Conservation (phyloP, 2,797 vertebrate genomes). For the Malacoraja senta region DNA sequence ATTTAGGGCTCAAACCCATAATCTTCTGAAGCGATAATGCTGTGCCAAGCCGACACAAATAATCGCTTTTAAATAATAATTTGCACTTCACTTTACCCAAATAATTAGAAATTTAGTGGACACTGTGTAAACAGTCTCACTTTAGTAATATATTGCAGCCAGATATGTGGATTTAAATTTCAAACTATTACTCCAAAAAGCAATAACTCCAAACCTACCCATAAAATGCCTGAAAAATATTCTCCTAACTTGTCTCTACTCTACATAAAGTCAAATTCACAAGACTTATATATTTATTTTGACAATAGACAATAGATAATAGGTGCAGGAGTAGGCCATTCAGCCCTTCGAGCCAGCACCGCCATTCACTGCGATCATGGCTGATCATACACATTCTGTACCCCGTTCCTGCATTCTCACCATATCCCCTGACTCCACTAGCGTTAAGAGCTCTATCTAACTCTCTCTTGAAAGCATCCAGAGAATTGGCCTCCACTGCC, state of each 20-base stretch:
- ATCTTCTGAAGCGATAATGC: not conserved
- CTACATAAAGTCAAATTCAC: not conserved
- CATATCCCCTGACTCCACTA: too few relatives aligned
- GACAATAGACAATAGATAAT: too few relatives aligned
- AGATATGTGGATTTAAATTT: not conserved
- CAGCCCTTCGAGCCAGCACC: too few relatives aligned
- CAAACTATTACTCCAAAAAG: not conserved
- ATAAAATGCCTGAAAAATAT: not conserved
- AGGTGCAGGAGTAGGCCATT: too few relatives aligned
- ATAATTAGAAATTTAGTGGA: not conserved
- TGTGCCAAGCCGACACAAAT: conserved; percentile 29
- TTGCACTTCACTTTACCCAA: not conserved
- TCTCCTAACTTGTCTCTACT: not conserved
- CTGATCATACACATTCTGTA: too few relatives aligned
- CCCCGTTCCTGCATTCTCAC: too few relatives aligned
- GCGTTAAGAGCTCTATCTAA: too few relatives aligned
- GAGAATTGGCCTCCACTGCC: too few relatives aligned
- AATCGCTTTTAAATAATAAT: conserved; percentile 6
- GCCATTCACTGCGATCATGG: too few relatives aligned
- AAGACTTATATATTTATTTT: not conserved
- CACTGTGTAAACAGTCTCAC: not conserved
- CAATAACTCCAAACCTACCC: not conserved
- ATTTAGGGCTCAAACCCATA: not conserved
- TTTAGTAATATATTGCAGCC: not conserved
- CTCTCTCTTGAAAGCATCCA: too few relatives aligned